Base-by-base conservation (phyloP, 2,113 vertebrate genomes). In the Corynorhinus townsendii region DNA sequence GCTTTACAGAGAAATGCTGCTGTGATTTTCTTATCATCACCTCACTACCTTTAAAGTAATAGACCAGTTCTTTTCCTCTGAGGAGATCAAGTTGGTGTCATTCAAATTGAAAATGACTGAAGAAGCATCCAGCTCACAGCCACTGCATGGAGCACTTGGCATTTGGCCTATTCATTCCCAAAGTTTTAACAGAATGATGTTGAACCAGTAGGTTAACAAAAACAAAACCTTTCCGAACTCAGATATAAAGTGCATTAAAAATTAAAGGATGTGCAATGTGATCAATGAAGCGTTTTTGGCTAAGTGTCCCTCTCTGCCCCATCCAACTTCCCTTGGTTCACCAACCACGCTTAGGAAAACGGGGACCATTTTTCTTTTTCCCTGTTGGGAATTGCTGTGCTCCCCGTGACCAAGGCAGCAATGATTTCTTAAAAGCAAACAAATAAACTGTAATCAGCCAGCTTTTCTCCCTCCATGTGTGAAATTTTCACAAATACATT, bases 201-300 rank as follows among this genome's bases (percentile, higher is more conserved):
- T 88, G 45, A 14, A 85, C 28, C 33, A 73, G 45, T 20, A 82
- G 24, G n/a, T 62, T 15, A 56, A 89, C 75, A 24, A 17, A 85
- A n/a, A 54, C 5, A 52, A 76, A 77, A 66, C 4, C 17, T 77
- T 47, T 30, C 38, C 3, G 3, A 86, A 94, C 47, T 72, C 38
- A 73, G 30, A 86, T 90, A 84, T 92, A 68, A 90, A 93, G 91
- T 49, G 43, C 47, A 84, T 91, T 95, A 86, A 94, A 96, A 86
- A 54, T 84, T 68, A 87, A 92, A 95, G 33, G 33, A 19, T 10
- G 0, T 0, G 1, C 15, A 15, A 11, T 38, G 35, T 35, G 54
- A 90, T 43, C 40, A 47, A 28, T 79, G 59, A 86, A 69, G 26
- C 35, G 12, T 85, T 85, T 76, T 66, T 49, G 76, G 35, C 84